A percentile compares a stretch with the other conserved stretches of the same genome.
These are phyloP conservation scores for Aphidius ervi DNA, from an alignment of 1,140 invertebrate genomes.

Conservation along the genomic window DNA sequence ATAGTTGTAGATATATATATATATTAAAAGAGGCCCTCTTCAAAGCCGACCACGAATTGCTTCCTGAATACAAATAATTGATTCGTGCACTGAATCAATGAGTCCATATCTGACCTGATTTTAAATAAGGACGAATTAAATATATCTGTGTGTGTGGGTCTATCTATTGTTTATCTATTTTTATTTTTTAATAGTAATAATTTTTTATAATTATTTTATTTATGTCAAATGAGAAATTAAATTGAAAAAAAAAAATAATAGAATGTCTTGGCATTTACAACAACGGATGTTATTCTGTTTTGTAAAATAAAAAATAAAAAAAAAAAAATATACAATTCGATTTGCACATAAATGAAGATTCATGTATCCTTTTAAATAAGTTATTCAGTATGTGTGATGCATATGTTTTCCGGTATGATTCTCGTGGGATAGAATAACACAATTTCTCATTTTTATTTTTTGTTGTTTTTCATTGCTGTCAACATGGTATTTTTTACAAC, in stretches of 20 bases:
- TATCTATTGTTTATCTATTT: background rate
- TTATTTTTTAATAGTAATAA: slow-evolving; percentile 17
- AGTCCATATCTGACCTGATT: slow-evolving; percentile 2
- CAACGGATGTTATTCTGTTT: too few species aligned
- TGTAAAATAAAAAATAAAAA: too few species aligned
- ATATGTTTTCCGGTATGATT: slow-evolving; percentile 1
- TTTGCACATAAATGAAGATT: slow-evolving; percentile 36
- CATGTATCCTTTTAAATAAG: slow-evolving; percentile 21
- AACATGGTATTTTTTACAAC: too few species aligned
- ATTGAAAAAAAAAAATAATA: slow-evolving; percentile 7
- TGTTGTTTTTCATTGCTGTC: too few species aligned
- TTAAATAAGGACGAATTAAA: background rate
- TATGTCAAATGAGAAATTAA: slow-evolving; percentile 36
- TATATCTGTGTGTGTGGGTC: too few species aligned
- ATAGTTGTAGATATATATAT: background rate
- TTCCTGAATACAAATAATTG: slow-evolving; percentile 24
- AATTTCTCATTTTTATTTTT: too few species aligned
- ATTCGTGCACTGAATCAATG: slow-evolving; percentile 17
- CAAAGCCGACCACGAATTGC: slow-evolving; percentile 16
- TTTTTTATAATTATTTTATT: too few species aligned
- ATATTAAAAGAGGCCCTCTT: slow-evolving; percentile 3
- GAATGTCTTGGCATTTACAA: too few species aligned
- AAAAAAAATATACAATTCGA: slow-evolving; percentile 38
- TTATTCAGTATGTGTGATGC: background rate
- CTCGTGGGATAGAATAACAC: background rate